A percentile compares a stretch with the other conserved stretches of the same genome.
Evolutionary conservation across 2,888 invertebrate species (phyloP).

Genomic region (Ormia ochracea): DNA sequence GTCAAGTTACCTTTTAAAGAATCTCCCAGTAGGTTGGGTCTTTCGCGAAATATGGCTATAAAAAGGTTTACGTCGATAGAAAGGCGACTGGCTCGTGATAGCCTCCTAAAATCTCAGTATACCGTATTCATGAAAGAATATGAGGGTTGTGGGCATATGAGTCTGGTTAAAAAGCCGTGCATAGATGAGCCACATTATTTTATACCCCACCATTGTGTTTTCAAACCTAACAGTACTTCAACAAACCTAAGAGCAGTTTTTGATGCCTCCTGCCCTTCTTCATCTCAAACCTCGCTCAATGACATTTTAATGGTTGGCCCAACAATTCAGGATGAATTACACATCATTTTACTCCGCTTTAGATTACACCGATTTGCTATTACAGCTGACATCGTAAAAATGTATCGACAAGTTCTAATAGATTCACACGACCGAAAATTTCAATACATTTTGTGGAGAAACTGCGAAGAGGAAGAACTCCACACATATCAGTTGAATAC

Average conservation of each 20-base stretch:
- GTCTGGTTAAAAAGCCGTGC: neutral
- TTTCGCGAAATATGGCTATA: constrained; percentile 17
- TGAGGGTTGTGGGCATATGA: neutral
- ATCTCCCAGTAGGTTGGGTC: neutral
- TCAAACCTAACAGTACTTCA: neutral
- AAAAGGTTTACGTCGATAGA: constrained; percentile 28
- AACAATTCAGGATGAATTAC: too few relatives aligned
- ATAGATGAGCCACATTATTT: neutral
- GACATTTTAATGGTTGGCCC: too few relatives aligned
- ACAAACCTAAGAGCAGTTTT: neutral
- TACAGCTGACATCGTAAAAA: too few relatives aligned
- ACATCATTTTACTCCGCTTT: too few relatives aligned
- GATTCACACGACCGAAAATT: too few relatives aligned
- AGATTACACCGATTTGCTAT: too few relatives aligned
- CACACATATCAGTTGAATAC: too few relatives aligned
- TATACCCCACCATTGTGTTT: neutral
- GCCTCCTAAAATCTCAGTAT: neutral
- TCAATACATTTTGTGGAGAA: too few relatives aligned
- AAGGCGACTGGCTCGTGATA: constrained; percentile 9
- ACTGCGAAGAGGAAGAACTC: too few relatives aligned
- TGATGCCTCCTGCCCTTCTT: too few relatives aligned
- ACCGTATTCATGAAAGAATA: constrained; percentile 41
- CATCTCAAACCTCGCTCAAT: too few relatives aligned
- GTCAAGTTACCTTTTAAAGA: constrained; percentile 45
- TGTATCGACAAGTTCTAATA: too few relatives aligned